These are phyloP conservation scores for Caenorhabditis virilis DNA, from an alignment of 2,888 invertebrate genomes.

Conservation along the genomic window DNA sequence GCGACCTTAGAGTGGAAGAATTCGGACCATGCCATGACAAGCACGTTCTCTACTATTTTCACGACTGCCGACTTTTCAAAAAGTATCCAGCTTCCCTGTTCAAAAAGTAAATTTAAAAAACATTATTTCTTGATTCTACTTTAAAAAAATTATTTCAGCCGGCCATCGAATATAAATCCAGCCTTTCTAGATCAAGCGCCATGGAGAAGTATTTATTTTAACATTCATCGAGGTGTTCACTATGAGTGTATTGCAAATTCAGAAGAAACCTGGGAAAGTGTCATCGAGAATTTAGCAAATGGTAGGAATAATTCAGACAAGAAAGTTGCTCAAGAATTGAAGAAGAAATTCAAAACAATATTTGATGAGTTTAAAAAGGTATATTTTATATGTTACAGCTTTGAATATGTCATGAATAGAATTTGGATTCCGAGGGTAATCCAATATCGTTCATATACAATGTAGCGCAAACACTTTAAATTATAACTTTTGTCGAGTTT, in stretches of 20 bases:
- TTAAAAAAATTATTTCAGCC: neutral
- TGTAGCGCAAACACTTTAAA: too few species aligned
- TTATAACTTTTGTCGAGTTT: too few species aligned
- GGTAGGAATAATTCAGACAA: neutral
- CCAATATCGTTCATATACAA: too few species aligned
- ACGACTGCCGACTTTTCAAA: neutral
- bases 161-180: neutral
- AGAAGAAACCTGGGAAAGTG: neutral
- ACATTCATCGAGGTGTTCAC: neutral
- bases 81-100: neutral
- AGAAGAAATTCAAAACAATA: too few species aligned
- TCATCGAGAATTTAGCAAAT: neutral
- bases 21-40: neutral
- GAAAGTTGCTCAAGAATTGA: neutral
- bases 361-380: too few species aligned
- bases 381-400: too few species aligned
- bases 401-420: too few species aligned
- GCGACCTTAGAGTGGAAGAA: neutral
- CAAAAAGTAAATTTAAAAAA: neutral
- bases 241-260: conserved; percentile 1
- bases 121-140: neutral
- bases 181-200: neutral
- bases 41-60: neutral
- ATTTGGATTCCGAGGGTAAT: too few species aligned
- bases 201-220: neutral